Percentiles rank a stretch among this genome's conserved stretches.
Conservation (phyloP, 2,113 vertebrate genomes). For the Zosterops hypoxanthus region DNA sequence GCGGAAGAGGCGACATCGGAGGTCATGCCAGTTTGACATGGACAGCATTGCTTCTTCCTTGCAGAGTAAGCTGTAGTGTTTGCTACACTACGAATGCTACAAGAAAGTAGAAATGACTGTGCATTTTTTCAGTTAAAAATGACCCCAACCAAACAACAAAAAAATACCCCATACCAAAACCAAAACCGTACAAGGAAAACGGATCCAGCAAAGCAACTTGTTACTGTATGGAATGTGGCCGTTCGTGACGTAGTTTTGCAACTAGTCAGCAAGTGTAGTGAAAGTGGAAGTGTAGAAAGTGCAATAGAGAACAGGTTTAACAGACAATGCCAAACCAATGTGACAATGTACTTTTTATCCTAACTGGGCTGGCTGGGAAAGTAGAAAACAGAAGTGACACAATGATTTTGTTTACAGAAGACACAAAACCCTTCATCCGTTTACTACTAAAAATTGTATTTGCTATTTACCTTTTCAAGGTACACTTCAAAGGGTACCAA, state of each 20-base stretch:
- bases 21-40: conserved; percentile 83
- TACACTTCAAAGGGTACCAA: neutral
- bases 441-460: conserved; percentile 51
- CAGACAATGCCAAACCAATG: conserved; percentile 49
- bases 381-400: neutral
- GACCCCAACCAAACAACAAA: neutral
- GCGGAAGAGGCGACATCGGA: conserved; percentile 71
- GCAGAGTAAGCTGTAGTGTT: neutral
- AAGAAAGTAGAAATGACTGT: conserved; percentile 37
- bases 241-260: conserved; percentile 42
- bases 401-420: conserved; percentile 53
- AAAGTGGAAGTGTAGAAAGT: conserved; percentile 41
- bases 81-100: conserved; percentile 31
- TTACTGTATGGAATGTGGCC: conserved; percentile 51
- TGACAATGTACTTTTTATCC: neutral
- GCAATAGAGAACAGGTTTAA: conserved; percentile 38
- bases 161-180: neutral
- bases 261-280: conserved; percentile 54
- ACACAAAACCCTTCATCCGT: conserved; percentile 11
- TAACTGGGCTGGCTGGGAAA: neutral
- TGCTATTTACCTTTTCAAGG: conserved; percentile 40
- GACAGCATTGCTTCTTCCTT: neutral
- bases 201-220: conserved; percentile 25
- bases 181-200: conserved; percentile 7
- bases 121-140: conserved; percentile 1